Evolutionary conservation across 37 sponge, comb jelly and placozoan genomes (phyloP).

Genomic region (Halichondria panicea): DNA sequence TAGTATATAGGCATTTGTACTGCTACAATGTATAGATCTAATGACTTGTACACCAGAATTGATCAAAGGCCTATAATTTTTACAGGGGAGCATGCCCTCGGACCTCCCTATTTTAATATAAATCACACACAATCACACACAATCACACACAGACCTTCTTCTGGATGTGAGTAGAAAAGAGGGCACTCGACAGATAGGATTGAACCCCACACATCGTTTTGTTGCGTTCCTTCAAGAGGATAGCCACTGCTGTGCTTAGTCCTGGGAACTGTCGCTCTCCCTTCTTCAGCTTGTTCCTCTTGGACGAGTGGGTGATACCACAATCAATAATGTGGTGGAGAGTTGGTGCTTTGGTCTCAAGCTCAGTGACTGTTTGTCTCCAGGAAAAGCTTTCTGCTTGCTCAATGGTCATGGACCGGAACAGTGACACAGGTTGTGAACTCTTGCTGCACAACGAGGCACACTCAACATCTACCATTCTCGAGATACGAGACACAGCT

Average conservation of each 20-base stretch:
- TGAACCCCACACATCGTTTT: constrained; percentile 28
- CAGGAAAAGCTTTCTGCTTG: constrained; percentile 3
- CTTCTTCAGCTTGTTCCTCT: constrained; percentile 22
- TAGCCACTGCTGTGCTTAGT: constrained; percentile 27
- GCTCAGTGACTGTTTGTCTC: neutral
- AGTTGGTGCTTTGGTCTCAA: constrained; percentile 8
- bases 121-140: too few species aligned
- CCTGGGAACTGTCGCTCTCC: constrained; percentile 16
- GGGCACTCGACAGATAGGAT: neutral
- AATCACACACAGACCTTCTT: constrained; percentile 32
- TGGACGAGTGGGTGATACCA: constrained; percentile 8
- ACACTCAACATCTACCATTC: constrained; percentile 24
- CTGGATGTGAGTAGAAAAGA: constrained; percentile 24
- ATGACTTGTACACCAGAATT: too few species aligned
- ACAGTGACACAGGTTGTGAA: neutral
- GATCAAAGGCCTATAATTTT: too few species aligned
- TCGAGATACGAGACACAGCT: neutral
- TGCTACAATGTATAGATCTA: too few species aligned
- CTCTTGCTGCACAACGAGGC: neutral
- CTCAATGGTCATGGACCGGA: neutral
- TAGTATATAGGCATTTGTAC: too few species aligned
- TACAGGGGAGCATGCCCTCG: too few species aligned
- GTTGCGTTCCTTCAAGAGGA: constrained; percentile 32
- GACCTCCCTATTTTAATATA: too few species aligned
- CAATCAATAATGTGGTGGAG: neutral